A percentile compares a stretch with the other conserved stretches of the same genome.
Evolutionary conservation across 1,140 invertebrate genomes (phyloP).

Genomic region (Lithobius niger): DNA sequence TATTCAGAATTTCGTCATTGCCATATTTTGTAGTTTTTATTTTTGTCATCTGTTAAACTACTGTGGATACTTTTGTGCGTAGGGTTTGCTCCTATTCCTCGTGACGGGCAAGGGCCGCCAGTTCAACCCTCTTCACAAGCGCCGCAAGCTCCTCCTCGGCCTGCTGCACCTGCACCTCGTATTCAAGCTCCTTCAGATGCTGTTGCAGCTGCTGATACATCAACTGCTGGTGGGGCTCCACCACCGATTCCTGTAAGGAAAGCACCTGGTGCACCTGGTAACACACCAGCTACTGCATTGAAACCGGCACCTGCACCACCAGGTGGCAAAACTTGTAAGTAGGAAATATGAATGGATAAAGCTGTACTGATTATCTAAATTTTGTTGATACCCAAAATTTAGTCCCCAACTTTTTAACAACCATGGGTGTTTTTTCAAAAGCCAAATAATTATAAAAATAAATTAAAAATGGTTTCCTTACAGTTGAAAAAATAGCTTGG

Average conservation of each 20-base stretch:
- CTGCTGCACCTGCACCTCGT: not conserved
- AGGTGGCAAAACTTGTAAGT: not conserved
- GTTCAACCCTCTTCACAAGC: not conserved
- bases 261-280: not conserved
- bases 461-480: no score
- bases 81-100: not conserved
- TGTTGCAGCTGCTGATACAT: not conserved
- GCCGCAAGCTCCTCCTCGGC: not conserved
- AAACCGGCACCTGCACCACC: not conserved
- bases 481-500: no score
- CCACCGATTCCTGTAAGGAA: not conserved
- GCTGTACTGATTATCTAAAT: no score
- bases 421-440: no score
- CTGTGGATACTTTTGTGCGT: not conserved
- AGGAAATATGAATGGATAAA: no score
- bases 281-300: not conserved
- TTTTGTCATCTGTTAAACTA: slow-evolving; percentile 10
- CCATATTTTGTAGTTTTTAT: no score
- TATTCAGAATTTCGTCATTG: not conserved
- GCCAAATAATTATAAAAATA: no score
- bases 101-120: not conserved
- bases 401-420: no score
- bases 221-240: not conserved
- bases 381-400: no score
- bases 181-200: not conserved